Evolutionary conservation across 2,888 invertebrate genomes (phyloP).

Genomic region (Phyllotreta cruciferae): DNA sequence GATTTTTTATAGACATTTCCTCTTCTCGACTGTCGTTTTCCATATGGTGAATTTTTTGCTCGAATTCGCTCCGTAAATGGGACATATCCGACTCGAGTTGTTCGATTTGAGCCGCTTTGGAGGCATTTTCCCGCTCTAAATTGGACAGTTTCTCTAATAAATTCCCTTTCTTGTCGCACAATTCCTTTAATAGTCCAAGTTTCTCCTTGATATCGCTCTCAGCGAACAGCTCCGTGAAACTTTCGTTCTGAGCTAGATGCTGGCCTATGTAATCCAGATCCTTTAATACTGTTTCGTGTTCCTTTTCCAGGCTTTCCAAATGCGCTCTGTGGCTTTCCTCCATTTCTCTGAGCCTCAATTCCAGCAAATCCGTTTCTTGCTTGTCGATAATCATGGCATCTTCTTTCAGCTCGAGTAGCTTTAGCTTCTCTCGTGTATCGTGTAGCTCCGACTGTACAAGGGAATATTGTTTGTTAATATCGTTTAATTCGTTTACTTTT

Average conservation of each 20-base stretch:
- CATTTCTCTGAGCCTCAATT: slow-evolving; percentile 41
- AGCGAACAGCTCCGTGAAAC: not conserved
- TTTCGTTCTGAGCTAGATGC: slow-evolving; percentile 13
- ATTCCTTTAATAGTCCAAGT: slow-evolving; percentile 27
- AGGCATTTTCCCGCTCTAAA: slow-evolving; percentile 33
- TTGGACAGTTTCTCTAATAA: slow-evolving; percentile 40
- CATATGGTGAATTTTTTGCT: slow-evolving; percentile 35
- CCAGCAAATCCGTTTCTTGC: slow-evolving; percentile 41
- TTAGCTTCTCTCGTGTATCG: slow-evolving; percentile 40
- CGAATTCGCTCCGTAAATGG: slow-evolving; percentile 37
- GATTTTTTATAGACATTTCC: slow-evolving; percentile 3
- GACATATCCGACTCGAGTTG: slow-evolving; percentile 30
- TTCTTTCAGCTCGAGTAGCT: slow-evolving; percentile 41
- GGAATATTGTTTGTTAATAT: slow-evolving; percentile 34
- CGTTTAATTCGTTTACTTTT: slow-evolving; percentile 35
- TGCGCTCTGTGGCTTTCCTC: slow-evolving; percentile 41
- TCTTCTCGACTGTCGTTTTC: slow-evolving; percentile 2
- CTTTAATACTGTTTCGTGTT: slow-evolving; percentile 34
- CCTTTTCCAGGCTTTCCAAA: slow-evolving; percentile 38
- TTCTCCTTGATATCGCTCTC: slow-evolving; percentile 25
- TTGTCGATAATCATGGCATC: slow-evolving; percentile 40
- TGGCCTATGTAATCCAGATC: slow-evolving; percentile 32
- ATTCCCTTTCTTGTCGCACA: slow-evolving; percentile 34
- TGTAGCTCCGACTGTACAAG: slow-evolving; percentile 34
- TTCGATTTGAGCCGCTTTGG: slow-evolving; percentile 7